Evolutionary conservation across 2,888 invertebrate genomes (phyloP).

Genomic region (Neoitamus cyanurus): DNA sequence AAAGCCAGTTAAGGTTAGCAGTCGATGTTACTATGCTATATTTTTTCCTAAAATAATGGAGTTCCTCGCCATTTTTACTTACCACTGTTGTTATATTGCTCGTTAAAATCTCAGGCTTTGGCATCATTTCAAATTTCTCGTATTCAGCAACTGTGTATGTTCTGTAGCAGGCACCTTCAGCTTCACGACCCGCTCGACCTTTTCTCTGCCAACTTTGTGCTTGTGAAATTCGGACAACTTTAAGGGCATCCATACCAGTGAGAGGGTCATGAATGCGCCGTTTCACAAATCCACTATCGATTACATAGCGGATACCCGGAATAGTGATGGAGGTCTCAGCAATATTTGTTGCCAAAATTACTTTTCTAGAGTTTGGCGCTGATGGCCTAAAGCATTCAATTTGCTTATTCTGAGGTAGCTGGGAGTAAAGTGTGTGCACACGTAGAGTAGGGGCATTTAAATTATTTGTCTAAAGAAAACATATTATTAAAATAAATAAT

Average conservation of each 20-base stretch:
- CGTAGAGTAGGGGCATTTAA: conserved; percentile 75
- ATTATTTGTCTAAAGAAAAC: conserved; percentile 68
- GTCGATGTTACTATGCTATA: too few species aligned
- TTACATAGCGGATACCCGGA: conserved; percentile 88
- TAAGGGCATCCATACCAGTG: conserved; percentile 85
- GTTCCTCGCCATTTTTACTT: too few species aligned
- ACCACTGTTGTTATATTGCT: conserved; percentile 70
- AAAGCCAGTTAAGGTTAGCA: too few species aligned
- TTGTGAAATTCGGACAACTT: conserved; percentile 84
- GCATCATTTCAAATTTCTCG: conserved; percentile 75
- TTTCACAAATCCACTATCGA: conserved; percentile 94
- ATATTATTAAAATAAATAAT: background rate
- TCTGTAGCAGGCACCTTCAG: conserved; percentile 86
- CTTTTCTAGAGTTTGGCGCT: conserved; percentile 82
- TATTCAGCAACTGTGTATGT: conserved; percentile 85
- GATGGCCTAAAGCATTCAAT: conserved; percentile 84
- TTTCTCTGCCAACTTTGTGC: conserved; percentile 94
- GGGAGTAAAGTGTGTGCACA: conserved; percentile 91
- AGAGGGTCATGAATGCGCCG: conserved; percentile 83
- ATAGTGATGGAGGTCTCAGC: conserved; percentile 99
- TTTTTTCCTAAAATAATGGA: too few species aligned
- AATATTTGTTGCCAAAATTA: conserved; percentile 95
- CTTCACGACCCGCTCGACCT: conserved; percentile 91
- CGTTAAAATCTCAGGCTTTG: conserved; percentile 88
- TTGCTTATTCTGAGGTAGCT: conserved; percentile 87